Conservation (phyloP, 2,888 invertebrate species). For the Drosophila rubida region DNA sequence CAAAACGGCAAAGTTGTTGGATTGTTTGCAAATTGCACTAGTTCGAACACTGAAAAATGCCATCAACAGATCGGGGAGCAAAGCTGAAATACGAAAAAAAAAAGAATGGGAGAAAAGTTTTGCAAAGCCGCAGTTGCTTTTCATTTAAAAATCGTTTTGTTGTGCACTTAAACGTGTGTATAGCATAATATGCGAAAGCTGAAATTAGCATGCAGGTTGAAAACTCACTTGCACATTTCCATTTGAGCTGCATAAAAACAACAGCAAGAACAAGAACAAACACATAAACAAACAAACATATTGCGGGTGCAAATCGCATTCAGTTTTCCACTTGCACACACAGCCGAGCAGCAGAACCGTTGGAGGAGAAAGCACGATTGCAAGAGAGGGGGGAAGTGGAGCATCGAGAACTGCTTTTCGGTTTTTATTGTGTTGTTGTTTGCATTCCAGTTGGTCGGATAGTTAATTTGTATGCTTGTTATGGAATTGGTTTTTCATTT, state of each 20-base stretch:
- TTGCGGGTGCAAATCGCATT: slow-evolving; percentile 56
- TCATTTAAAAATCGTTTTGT: slow-evolving; percentile 51
- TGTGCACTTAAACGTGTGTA: slow-evolving; percentile 38
- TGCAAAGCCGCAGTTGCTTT: slow-evolving; percentile 28
- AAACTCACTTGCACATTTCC: slow-evolving; percentile 34
- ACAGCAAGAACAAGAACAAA: slow-evolving; percentile 17
- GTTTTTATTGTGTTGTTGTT: slow-evolving; percentile 23
- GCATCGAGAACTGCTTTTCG: slow-evolving; percentile 24
- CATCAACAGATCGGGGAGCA: slow-evolving; percentile 15
- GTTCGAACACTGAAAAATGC: slow-evolving; percentile 29
- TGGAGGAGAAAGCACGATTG: background rate
- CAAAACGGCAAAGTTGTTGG: slow-evolving; percentile 7
- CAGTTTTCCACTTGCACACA: slow-evolving; percentile 34
- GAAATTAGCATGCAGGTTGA: slow-evolving; percentile 59
- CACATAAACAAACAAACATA: slow-evolving; percentile 45
- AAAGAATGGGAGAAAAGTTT: slow-evolving; percentile 14
- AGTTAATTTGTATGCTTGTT: slow-evolving; percentile 59
- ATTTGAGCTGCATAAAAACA: slow-evolving; percentile 25
- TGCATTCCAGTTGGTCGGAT: slow-evolving; percentile 37
- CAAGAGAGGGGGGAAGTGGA: background rate
- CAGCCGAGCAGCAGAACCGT: background rate
- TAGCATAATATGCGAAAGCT: slow-evolving; percentile 25
- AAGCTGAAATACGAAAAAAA: background rate
- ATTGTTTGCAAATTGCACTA: slow-evolving; percentile 23
- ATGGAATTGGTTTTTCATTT: slow-evolving; percentile 53